Base-by-base conservation (phyloP, 2,113 vertebrate genomes). In the Lamprologus callipterus region DNA sequence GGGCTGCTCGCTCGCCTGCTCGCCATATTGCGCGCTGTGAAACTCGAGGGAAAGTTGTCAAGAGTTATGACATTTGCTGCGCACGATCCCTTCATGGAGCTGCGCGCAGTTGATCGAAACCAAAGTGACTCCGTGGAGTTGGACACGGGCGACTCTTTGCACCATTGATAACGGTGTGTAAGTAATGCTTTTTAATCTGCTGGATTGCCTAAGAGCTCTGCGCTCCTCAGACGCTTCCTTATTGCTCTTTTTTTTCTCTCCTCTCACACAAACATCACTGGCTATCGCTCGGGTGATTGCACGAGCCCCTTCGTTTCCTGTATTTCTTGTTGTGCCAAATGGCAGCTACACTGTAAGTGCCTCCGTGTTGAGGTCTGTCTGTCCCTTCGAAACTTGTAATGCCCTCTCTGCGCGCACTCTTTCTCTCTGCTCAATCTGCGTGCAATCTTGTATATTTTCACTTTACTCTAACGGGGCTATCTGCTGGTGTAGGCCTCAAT, bases 291-390 rank as follows among this genome's bases (percentile, higher is more conserved):
- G 83, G 87, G 78, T 87, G 87, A 80, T 86, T 94, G 88, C 92
- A 94, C 57, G 89, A 94, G 89, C 91, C 93, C 91, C 93, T 93
- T 82, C 94, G 95, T 95, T 97, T 97, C 96, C 96, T 96, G 96
- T 96, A 97, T 96, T 96, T 96, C 95, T 96, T 91, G 95, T 96
- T 96, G 17, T 93, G 93, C 95, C 94, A 95, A 95, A 96, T 91
- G 93, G 95, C 91, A 93, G 92, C 92, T 83, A 37, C 54, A 81
- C 85, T 65, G 91, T 83, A 49, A 83, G 89, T 89, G 93, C 92
- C 94, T 88, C 88, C 88, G 86, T 51, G 58, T 57, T 70, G 75
- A 58, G 85, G 23, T 11, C 3, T 82, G 84, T 13, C 81, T 85
- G 42, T 9, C 8, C 23, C 26, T 73, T 51, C 28, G 37, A 58